Base-by-base conservation (phyloP, 2,113 vertebrate genomes). In the Lophotis ruficrista region DNA sequence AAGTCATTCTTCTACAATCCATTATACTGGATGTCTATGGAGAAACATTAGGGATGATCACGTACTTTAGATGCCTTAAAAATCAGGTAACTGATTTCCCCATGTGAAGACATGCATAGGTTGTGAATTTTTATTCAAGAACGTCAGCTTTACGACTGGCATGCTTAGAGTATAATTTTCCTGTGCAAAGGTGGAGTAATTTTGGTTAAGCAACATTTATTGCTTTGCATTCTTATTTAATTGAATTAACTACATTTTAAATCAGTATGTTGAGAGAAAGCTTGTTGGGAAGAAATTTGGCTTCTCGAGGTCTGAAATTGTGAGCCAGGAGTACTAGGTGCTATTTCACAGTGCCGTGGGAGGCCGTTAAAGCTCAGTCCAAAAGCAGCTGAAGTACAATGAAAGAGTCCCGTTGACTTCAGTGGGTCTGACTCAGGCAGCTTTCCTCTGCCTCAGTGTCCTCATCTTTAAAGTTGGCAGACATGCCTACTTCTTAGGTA, bases 201-300 rank as follows among this genome's bases (percentile, higher is more conserved):
- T 82, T 95, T 72, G 57, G 61, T 94, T 78, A 79, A 94, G 94
- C 95, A 96, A 91, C 71, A 27, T 86, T 92, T 77, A 93, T 80
- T 90, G 83, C 93, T 58, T 20, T 20, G 91, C 79, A 31, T 94
- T 87, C 82, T 83, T 85, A 22, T 85, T 92, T 83, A 92, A 93
- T 95, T 91, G 94, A 91, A 66, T 54, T 73, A 76, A 43, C 37
- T 82, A 4, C 12, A 0, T 62, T 94, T 91, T 38, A 77, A 70
- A 64, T 21, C 45, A 7, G 72, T 2, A 20, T 8, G 70, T 51
- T 73, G 80, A 70, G 70, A 73, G 54, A 68, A 79, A 78, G 21
- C 60, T 92, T 5, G 0, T 18, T 47, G 73, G 62, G 70, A 61
- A 80, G 62, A 88, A 58, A 50, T 45, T 54, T 56, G 87, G 24